Base-by-base conservation (phyloP, 2,797 vertebrate genomes). In the Aplochiton taeniatus region DNA sequence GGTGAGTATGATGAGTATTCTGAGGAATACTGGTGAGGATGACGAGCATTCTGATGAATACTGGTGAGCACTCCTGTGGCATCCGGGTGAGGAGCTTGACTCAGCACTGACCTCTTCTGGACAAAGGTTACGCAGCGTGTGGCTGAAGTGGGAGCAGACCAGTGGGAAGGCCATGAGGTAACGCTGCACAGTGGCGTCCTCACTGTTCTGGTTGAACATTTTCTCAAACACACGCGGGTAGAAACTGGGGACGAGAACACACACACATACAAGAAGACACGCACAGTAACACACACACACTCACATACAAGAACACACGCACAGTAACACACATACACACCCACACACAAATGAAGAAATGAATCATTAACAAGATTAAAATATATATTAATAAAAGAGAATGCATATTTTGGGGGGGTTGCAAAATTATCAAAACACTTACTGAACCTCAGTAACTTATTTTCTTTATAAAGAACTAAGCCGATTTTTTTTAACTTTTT, bases 41-140 rank as follows among this genome's bases (percentile, higher is more conserved):
- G n/a, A n/a, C n/a, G n/a, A n/a, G n/a, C n/a, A n/a, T n/a, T n/a
- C n/a, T n/a, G n/a, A n/a, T n/a, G n/a, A n/a, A n/a, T n/a, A n/a
- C n/a, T n/a, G n/a, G n/a, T n/a, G n/a, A n/a, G n/a, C n/a, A n/a
- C n/a, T 31, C 31, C 31, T 31, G 31, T 31, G 31, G 2, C 6
- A 10, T 53, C 16, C 12, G 42, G 19, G 44, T 19, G 47, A 59
- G 10, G 66, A 31, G 31, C 6, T 31, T 66, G 54, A 80, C 76
- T 71, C 60, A 77, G 68, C 69, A 90, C 93, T 84, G 86, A 97
- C 96, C 95, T 97, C 96, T 85, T 98, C 95, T 9, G 96, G 96
- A 52, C 96, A 97, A 84, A 96, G 92, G 47, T 91, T 78, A 72
- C 97, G 91, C 5, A 85, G 74, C 76, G 92, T 92, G 41, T 73